These are phyloP conservation scores for Ostrea denselamellosa DNA, from an alignment of 1,140 invertebrate species.

Conservation along the genomic window DNA sequence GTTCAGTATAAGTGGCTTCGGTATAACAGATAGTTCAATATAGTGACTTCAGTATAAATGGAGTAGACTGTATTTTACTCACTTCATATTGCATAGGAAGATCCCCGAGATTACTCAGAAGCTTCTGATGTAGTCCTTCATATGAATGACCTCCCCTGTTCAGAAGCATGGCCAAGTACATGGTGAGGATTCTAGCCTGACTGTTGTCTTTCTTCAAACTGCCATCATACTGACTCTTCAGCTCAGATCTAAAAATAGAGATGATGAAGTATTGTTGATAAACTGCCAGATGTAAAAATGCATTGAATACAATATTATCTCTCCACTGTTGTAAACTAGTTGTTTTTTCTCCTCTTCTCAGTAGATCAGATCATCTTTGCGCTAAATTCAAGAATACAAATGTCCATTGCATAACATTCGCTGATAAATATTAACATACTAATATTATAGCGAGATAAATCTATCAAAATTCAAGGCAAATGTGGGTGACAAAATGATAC, in stretches of 20 bases:
- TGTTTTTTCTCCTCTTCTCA: too few species aligned
- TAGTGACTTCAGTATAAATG: too few species aligned
- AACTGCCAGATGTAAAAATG: background rate
- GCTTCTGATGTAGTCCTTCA: background rate
- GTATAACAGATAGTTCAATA: too few species aligned
- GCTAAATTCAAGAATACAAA: too few species aligned
- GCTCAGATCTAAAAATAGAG: background rate
- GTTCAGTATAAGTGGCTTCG: too few species aligned
- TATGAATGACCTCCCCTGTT: constrained; percentile 5
- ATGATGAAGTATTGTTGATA: background rate
- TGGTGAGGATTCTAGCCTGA: background rate
- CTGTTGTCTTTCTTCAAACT: background rate
- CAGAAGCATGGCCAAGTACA: background rate
- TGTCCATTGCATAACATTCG: too few species aligned
- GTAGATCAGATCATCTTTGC: too few species aligned
- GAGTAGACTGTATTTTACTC: background rate
- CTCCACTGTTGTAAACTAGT: too few species aligned
- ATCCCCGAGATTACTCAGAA: background rate
- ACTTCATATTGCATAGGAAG: background rate
- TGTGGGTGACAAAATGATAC: too few species aligned
- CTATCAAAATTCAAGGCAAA: too few species aligned
- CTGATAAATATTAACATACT: too few species aligned
- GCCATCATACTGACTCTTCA: background rate
- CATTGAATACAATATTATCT: background rate
- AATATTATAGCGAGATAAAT: too few species aligned